Percentiles rank a stretch among this genome's conserved stretches.
Evolutionary conservation across 2,797 vertebrate species (phyloP).

Genomic region (Enteromius afrohamiltoni): DNA sequence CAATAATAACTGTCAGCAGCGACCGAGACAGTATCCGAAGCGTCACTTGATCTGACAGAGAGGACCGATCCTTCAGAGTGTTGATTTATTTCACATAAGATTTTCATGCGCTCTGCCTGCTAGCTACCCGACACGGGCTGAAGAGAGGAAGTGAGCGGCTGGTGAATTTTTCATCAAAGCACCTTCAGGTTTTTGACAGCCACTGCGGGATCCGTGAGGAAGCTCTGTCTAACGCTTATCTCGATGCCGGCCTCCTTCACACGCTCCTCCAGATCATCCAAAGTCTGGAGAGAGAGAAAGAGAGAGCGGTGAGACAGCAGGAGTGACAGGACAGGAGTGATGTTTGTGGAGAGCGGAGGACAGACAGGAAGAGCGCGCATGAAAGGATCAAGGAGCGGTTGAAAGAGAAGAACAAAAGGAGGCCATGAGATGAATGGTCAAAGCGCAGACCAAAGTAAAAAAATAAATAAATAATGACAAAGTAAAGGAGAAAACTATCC

Average conservation of each 20-base stretch:
- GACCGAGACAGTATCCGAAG: conserved; percentile 37
- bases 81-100: conserved; percentile 53
- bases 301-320: conserved; percentile 48
- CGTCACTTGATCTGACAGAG: conserved; percentile 48
- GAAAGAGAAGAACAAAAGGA: conserved; percentile 15
- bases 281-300: conserved; percentile 76
- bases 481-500: not conserved
- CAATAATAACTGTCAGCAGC: conserved; percentile 36
- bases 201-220: conserved; percentile 94
- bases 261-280: conserved; percentile 92
- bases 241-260: conserved; percentile 92
- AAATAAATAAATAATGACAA: not conserved
- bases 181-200: conserved; percentile 97
- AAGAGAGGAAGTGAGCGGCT: conserved; percentile 44
- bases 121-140: conserved; percentile 13
- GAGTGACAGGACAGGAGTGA: conserved; percentile 49
- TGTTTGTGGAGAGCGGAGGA: conserved; percentile 45
- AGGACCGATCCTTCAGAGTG: conserved; percentile 30
- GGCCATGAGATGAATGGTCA: conserved; percentile 11
- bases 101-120: conserved; percentile 53
- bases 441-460: conserved; percentile 21
- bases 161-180: conserved; percentile 66
- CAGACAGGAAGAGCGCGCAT: conserved; percentile 31
- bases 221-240: conserved; percentile 95
- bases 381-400: conserved; percentile 11